Evolutionary conservation across 2,797 vertebrate genomes (phyloP).

Genomic region (Sebastes itinus): DNA sequence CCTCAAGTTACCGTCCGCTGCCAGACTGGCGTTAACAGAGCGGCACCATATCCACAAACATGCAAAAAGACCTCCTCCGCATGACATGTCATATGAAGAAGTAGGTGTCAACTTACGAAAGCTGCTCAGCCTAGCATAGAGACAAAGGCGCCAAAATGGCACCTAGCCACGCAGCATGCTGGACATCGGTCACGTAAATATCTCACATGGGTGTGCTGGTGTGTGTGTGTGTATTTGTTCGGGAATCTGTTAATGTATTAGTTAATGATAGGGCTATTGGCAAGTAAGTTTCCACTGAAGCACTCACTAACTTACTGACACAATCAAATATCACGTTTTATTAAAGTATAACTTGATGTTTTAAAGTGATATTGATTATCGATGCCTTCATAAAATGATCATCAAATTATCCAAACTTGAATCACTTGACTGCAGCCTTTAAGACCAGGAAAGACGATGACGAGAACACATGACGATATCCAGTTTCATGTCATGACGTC

Average conservation of each 20-base stretch:
- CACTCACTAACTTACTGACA: not conserved
- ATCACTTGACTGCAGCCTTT: not conserved
- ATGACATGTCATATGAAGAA: constrained; percentile 77
- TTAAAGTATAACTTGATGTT: not conserved
- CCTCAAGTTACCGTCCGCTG: constrained; percentile 86
- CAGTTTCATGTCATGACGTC: constrained; percentile 29
- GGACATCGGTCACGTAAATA: constrained; percentile 73
- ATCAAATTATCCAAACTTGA: constrained; percentile 2
- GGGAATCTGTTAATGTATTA: constrained; percentile 70
- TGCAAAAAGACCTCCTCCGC: constrained; percentile 76
- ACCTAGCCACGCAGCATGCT: constrained; percentile 56
- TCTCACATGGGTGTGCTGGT: constrained; percentile 50
- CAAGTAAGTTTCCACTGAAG: constrained; percentile 18
- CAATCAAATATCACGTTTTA: not conserved
- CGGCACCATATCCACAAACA: constrained; percentile 82
- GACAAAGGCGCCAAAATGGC: constrained; percentile 86
- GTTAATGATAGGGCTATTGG: constrained; percentile 64
- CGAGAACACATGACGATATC: constrained; percentile 21
- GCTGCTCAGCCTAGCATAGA: constrained; percentile 81
- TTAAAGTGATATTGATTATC: not conserved
- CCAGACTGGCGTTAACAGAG: constrained; percentile 86
- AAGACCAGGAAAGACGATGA: not conserved
- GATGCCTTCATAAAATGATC: not conserved
- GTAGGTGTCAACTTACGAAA: constrained; percentile 77
- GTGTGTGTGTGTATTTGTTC: constrained; percentile 60